Conservation (phyloP, 2,113 vertebrate species). For the Stegastes partitus region DNA sequence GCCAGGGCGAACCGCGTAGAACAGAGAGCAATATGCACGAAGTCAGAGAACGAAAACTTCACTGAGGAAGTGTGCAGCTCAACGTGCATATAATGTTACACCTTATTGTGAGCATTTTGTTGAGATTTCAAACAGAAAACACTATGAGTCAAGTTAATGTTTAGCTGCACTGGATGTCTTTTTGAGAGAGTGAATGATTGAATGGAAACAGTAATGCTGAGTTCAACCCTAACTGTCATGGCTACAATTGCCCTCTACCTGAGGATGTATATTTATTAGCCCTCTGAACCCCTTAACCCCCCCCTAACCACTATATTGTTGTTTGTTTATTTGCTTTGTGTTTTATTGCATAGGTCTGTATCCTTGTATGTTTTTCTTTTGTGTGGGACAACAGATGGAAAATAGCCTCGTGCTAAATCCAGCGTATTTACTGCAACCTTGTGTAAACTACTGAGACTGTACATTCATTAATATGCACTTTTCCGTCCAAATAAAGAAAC, state of each 20-base stretch:
- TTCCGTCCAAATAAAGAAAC: too few species aligned
- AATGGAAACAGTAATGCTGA: slow-evolving; percentile 25
- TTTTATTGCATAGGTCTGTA: too few species aligned
- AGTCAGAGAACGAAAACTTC: neutral
- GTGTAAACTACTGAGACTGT: too few species aligned
- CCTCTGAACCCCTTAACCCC: neutral
- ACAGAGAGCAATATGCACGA: neutral
- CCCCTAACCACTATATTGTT: too few species aligned
- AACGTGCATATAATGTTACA: neutral
- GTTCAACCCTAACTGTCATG: neutral
- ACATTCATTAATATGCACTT: too few species aligned
- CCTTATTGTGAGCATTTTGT: neutral
- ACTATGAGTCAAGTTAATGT: neutral
- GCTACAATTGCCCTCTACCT: neutral
- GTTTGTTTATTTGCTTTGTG: too few species aligned
- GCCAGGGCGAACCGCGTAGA: slow-evolving; percentile 1
- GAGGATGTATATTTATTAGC: too few species aligned
- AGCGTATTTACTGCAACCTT: too few species aligned
- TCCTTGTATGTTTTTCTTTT: too few species aligned
- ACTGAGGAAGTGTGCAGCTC: too few species aligned
- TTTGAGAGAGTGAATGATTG: neutral
- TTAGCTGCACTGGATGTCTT: neutral
- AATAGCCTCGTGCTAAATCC: too few species aligned
- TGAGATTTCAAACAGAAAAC: neutral
- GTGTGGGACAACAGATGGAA: too few species aligned